Evolutionary conservation across 2,888 invertebrate genomes (phyloP), one percentile per base, ranked within the genome.

Genomic region (Bimastos eiseni): DNA sequence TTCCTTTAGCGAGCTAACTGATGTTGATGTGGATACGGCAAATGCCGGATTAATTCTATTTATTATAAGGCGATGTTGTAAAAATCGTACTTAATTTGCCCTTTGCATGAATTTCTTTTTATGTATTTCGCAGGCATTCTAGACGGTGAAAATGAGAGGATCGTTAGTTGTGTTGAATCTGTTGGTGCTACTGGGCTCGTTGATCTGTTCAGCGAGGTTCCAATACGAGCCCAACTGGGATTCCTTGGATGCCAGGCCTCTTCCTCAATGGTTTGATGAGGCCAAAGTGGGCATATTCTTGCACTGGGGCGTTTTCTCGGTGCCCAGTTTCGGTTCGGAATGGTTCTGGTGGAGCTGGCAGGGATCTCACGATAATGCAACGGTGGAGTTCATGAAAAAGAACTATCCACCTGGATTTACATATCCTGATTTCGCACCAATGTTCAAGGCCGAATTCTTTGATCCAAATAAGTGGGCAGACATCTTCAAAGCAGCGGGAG

Each of bases 301-400:
- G 84, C 98, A 98, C 94, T 98, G 98, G 98, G 98, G 98, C 0
- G 97, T 98, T 0, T 98, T 97, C 94, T 97, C 97, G 0, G 98
- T 98, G 30, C 98, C 98, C 0, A 97, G 97, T 94, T 97, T 97
- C 95, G 96, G 97, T 0, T 96, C 97, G 0, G 94, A 94, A 90
- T 94, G 94, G 95, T 94, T 95, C 91, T 95, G 95, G 95, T 93
- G 93, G 55, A 44, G 92, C 89, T 94, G 94, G 94, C 91, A 90
- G 5, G 86, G 86, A 37, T 89, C 90, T 91, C 91, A 33, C 3
- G 92, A 92, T 8, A 92, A 93, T n/a, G 92, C 92, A 83, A 92
- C 93, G 90, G 94, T 94, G 15, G 92, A 94, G 17, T 98, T 97
- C 94, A 98, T 98, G 97, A 95, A 96, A 49, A 96, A 97, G 70